Evolutionary conservation across 2,797 vertebrate species (phyloP).

Genomic region (Chiloscyllium punctatum): DNA sequence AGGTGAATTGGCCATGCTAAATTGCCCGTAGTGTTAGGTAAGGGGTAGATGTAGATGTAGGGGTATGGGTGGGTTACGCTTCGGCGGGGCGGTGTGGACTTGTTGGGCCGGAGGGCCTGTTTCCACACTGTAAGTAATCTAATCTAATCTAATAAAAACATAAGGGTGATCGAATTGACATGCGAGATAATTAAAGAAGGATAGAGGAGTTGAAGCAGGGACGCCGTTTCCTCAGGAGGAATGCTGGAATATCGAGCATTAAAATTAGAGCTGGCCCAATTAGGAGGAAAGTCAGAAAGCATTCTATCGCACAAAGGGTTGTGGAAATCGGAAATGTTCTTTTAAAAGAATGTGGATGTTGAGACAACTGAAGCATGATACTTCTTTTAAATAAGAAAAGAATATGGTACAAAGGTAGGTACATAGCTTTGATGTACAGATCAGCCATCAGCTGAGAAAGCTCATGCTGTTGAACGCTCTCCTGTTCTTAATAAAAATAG

Average conservation of each 20-base stretch:
- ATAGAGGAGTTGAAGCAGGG: too few species aligned
- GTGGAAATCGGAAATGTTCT: background rate
- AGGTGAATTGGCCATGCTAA: too few species aligned
- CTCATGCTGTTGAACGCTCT: background rate
- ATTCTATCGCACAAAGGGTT: background rate
- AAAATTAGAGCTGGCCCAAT: background rate
- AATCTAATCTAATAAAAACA: too few species aligned
- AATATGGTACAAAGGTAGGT: background rate
- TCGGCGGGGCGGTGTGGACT: too few species aligned
- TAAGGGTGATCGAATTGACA: background rate
- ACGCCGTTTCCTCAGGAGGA: background rate
- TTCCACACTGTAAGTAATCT: too few species aligned
- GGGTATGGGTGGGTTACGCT: too few species aligned
- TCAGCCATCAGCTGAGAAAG: background rate
- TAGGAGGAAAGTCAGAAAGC: background rate
- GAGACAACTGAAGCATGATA: background rate
- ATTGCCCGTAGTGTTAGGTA: too few species aligned
- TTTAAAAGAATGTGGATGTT: background rate
- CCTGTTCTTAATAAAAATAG: background rate
- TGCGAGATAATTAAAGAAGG: background rate
- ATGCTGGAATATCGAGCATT: background rate
- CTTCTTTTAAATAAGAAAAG: background rate
- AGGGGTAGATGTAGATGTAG: too few species aligned
- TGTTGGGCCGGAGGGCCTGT: too few species aligned
- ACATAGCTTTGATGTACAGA: background rate